Evolutionary conservation across 1,140 invertebrate genomes (phyloP), one percentile per base, ranked within the genome.

Genomic region (Copidosoma floridanum): DNA sequence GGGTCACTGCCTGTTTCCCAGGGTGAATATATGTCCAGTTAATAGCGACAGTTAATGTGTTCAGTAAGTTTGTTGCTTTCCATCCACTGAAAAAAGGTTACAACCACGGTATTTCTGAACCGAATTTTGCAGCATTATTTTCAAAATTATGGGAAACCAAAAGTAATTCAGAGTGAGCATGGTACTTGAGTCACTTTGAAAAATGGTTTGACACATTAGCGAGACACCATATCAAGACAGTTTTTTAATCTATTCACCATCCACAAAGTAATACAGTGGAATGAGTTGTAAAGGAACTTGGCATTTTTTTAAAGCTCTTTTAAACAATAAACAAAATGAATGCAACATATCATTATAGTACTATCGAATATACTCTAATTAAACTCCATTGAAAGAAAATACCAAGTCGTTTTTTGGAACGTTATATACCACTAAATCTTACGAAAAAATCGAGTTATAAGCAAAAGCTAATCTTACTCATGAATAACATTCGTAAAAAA

Each of bases 51-150:
- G 65, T 79, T 1, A 76, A 80, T 62, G 73, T 57, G 1, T 80
- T 81, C 64, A 69, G 71, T 1, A 81, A 81, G 59, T 78, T 77
- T 62, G 65, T 65, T 2, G 76, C 71, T 68, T 16, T 81, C 37
- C 76, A 72, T 55, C 65, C 75, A 1, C 67, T 71, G 7, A 76
- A 74, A n/a, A 26, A 64, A 65, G 0, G 73, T 70, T 2, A 69
- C 68, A 5, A 57, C 69, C 0, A 52, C 59, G 43, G 41, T 32
- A 0, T 48, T 37, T 5, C 24, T 61, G 2, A 52, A 47, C 12
- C 50, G 29, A n/a, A 23, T 65, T n/a, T 32, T 65, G 7, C 12
- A 61, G 11, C 47, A 61, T 50, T 65, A 65, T 37, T 53, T 65
- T n/a, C 40, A 35, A 0, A 52, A 50, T 14, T 57, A 47, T 16